Evolutionary conservation across 2,113 vertebrate species (phyloP).

Genomic region (Spea multiplicata): DNA sequence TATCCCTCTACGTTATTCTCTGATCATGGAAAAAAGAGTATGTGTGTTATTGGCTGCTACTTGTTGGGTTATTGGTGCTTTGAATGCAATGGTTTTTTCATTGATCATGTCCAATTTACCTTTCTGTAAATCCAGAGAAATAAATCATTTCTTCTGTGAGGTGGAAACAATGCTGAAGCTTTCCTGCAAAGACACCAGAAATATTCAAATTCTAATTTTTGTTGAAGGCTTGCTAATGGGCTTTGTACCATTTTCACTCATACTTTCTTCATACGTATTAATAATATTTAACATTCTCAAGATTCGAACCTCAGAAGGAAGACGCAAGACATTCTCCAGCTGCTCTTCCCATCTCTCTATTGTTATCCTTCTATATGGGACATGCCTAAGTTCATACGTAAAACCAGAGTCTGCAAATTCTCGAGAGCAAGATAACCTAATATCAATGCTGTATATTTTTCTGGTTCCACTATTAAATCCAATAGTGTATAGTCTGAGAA

Average conservation of each 20-base stretch:
- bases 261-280: slow-evolving; percentile 49
- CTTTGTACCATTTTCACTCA: slow-evolving; percentile 52
- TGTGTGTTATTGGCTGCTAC: not conserved
- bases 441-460: slow-evolving; percentile 53
- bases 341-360: slow-evolving; percentile 55
- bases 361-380: slow-evolving; percentile 54
- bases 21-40: slow-evolving; percentile 2
- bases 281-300: slow-evolving; percentile 38
- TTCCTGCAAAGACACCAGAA: slow-evolving; percentile 4
- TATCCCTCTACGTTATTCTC: slow-evolving; percentile 1
- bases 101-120: not conserved
- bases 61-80: not conserved
- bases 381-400: slow-evolving; percentile 53
- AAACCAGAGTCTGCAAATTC: slow-evolving; percentile 45
- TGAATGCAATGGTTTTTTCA: not conserved
- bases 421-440: slow-evolving; percentile 45
- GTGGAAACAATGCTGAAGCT: not conserved
- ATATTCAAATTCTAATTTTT: slow-evolving; percentile 18
- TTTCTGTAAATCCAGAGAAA: not conserved
- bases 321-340: slow-evolving; percentile 3
- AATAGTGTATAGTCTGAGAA: slow-evolving; percentile 47
- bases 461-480: slow-evolving; percentile 57
- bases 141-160: slow-evolving; percentile 25
- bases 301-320: slow-evolving; percentile 15
- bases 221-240: slow-evolving; percentile 42